phyloP scores from a whole-genome alignment of 2,888 invertebrate species.

The Diplolepis rosae region DNA sequence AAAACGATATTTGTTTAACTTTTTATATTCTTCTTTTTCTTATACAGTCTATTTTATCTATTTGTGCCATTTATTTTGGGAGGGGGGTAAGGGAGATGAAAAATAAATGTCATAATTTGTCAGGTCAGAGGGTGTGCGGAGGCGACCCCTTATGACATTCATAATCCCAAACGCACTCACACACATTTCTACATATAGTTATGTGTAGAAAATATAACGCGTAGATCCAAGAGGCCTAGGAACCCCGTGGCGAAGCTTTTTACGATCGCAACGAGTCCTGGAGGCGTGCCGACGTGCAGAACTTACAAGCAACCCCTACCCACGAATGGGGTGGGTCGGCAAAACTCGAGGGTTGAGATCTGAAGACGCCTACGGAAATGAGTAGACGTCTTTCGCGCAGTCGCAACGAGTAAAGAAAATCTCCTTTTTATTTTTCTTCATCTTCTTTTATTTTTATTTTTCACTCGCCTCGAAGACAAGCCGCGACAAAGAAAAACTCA shows the following conservation, averaged over 20 bases:
- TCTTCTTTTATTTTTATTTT: slow-evolving; percentile 19
- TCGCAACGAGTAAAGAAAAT: slow-evolving; percentile 46
- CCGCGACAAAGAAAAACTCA: slow-evolving; percentile 28
- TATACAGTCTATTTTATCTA: slow-evolving; percentile 17
- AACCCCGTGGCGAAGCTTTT: slow-evolving; percentile 57
- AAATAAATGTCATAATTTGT: slow-evolving; percentile 57
- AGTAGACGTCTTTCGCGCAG: slow-evolving; percentile 53
- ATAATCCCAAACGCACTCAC: neutral
- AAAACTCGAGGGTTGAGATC: slow-evolving; percentile 41
- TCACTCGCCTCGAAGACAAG: slow-evolving; percentile 26
- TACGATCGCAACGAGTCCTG: slow-evolving; percentile 57
- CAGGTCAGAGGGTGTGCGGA: slow-evolving; percentile 48
- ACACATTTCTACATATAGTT: neutral
- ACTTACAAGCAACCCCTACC: slow-evolving; percentile 43
- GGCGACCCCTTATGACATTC: neutral
- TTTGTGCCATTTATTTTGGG: neutral
- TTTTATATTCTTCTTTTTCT: slow-evolving; percentile 7
- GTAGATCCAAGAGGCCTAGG: slow-evolving; percentile 26
- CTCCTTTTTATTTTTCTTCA: slow-evolving; percentile 14
- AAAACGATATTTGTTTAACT: neutral
- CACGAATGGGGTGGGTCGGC: slow-evolving; percentile 47
- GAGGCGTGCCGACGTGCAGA: slow-evolving; percentile 64
- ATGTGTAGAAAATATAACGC: neutral
- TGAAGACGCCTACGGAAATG: slow-evolving; percentile 50
- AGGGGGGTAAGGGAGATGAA: slow-evolving; percentile 36